Conservation (phyloP, 2,113 vertebrate species). For the Plectropomus leopardus region DNA sequence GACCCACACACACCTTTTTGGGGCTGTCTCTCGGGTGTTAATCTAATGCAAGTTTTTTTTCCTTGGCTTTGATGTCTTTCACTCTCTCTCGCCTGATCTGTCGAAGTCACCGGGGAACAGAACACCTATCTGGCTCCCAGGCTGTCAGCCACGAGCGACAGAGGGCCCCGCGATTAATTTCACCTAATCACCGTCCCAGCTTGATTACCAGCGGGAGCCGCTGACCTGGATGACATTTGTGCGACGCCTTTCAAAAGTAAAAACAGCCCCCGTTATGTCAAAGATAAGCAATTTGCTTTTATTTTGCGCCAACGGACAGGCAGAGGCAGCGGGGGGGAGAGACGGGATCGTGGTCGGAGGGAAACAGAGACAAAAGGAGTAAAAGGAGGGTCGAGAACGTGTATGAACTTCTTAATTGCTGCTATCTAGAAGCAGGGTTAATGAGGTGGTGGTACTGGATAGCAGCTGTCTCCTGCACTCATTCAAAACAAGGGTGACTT, state of each 20-base stretch:
- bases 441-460: slow-evolving; percentile 54
- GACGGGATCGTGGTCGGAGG: neutral
- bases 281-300: slow-evolving; percentile 57
- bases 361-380: slow-evolving; percentile 1
- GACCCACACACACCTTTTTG: slow-evolving; percentile 7
- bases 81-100: slow-evolving; percentile 49
- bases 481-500: slow-evolving; percentile 40
- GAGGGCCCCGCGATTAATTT: slow-evolving; percentile 64
- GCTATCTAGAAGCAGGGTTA: slow-evolving; percentile 52
- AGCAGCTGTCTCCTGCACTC: slow-evolving; percentile 47
- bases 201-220: slow-evolving; percentile 64
- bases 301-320: slow-evolving; percentile 28
- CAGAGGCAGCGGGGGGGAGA: neutral
- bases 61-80: slow-evolving; percentile 67
- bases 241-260: slow-evolving; percentile 56
- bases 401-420: slow-evolving; percentile 29
- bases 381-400: neutral
- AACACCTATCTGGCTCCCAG: slow-evolving; percentile 51
- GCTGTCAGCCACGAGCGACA: slow-evolving; percentile 54
- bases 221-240: slow-evolving; percentile 70
- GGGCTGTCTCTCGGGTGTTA: slow-evolving; percentile 45
- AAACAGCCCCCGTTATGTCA: slow-evolving; percentile 60
- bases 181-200: slow-evolving; percentile 71
- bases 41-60: slow-evolving; percentile 52
- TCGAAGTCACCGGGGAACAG: slow-evolving; percentile 57